These are phyloP conservation scores for Drosophila macrospina DNA, from an alignment of 2,888 invertebrate genomes.

Conservation along the genomic window DNA sequence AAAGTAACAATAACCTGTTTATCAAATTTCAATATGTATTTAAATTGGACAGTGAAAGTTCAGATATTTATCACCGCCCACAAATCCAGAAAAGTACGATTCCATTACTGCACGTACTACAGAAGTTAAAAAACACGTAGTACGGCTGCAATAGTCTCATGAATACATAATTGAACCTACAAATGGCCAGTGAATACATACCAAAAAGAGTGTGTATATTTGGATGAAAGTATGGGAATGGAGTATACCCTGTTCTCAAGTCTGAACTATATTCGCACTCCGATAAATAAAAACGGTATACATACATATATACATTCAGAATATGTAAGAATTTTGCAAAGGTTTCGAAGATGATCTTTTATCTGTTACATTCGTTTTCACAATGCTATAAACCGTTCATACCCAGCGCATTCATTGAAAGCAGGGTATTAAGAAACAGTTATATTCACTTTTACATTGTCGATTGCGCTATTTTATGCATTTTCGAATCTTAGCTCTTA, in stretches of 20 bases:
- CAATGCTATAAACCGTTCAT: background rate
- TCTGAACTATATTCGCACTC: background rate
- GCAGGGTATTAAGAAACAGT: constrained; percentile 15
- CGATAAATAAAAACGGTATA: background rate
- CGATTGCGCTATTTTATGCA: constrained; percentile 10
- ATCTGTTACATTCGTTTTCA: background rate
- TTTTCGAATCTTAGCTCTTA: constrained; percentile 17
- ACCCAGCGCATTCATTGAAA: background rate
- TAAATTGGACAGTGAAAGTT: constrained; percentile 61
- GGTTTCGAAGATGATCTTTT: background rate
- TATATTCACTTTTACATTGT: constrained; percentile 6
- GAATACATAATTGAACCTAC: constrained; percentile 55
- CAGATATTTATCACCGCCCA: constrained; percentile 33
- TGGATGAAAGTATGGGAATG: background rate
- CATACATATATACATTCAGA: background rate
- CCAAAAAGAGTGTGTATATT: background rate
- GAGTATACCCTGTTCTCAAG: background rate
- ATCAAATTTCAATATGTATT: background rate
- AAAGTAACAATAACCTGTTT: background rate
- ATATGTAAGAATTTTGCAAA: background rate
- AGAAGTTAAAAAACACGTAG: constrained; percentile 48
- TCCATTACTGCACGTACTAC: constrained; percentile 51
- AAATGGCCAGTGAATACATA: constrained; percentile 18
- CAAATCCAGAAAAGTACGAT: constrained; percentile 30
- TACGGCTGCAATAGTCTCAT: constrained; percentile 33